Evolutionary conservation across 2,888 invertebrate genomes (phyloP).

Genomic region (Lasius fuliginosus): DNA sequence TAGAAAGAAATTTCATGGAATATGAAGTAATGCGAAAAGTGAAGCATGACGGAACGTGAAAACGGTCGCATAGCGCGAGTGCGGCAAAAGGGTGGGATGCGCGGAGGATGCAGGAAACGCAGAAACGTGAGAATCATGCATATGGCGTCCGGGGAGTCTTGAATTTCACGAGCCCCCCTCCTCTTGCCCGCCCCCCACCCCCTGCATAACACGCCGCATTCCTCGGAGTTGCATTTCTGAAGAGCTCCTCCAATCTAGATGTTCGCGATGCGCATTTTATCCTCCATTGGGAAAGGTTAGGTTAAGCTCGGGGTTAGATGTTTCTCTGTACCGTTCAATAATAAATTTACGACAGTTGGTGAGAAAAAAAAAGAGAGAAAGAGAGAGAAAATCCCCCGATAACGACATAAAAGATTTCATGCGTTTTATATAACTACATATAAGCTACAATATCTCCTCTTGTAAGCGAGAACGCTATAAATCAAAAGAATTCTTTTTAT

Average conservation of each 20-base stretch:
- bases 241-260: constrained; percentile 40
- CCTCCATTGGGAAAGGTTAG: constrained; percentile 54
- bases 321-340: constrained; percentile 14
- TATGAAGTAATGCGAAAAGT: constrained; percentile 7
- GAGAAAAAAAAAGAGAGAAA: not conserved
- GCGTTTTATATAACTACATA: not conserved
- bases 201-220: constrained; percentile 31
- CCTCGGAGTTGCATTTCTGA: constrained; percentile 50
- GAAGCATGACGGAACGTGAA: constrained; percentile 7
- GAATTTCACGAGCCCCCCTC: constrained; percentile 42
- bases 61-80: constrained; percentile 13
- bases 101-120: not conserved
- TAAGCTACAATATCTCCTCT: too few relatives aligned
- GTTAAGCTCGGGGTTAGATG: not conserved
- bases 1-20: not conserved
- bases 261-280: constrained; percentile 40
- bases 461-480: not conserved
- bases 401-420: not conserved
- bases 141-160: constrained; percentile 45
- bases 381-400: not conserved
- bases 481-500: not conserved
- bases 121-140: constrained; percentile 57
- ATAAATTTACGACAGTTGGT: constrained; percentile 29
- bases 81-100: not conserved
- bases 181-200: not conserved